Base-by-base conservation (phyloP, 2,113 vertebrate genomes). In the Xerus inauris region DNA sequence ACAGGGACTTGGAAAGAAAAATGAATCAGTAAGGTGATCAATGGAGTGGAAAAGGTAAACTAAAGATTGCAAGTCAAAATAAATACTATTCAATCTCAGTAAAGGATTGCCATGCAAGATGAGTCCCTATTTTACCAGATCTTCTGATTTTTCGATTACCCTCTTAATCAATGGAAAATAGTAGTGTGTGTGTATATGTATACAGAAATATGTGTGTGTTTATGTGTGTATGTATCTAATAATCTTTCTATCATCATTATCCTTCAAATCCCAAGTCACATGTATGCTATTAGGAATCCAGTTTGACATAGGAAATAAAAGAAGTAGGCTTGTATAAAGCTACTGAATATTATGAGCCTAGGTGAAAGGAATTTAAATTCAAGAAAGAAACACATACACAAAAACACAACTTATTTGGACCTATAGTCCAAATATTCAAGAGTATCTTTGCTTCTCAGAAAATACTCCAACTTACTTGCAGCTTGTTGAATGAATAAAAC, bases 51-150 rank as follows among this genome's bases (percentile, higher is more conserved):
- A 49, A 49, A 10, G 8, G 45, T 38, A 59, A 69, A 65, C 76
- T n/a, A 40, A 51, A 67, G 12, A 35, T 5, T 8, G 0, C 1
- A 20, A 1, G 12, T 38, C 26, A 42, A 3, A 65, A 40, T 8
- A 2, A 2, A 38, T 6, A 32, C 20, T 35, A 6, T 26, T 83
- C 45, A 59, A 17, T 72, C 30, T 35, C 26, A 22, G 8, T 30
- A 14, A 51, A 59, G 6, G 45, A 14, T 20, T 30, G 5, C 0
- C 24, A 28, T 14, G 8, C 4, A 81, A 40, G 38, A 26, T 3
- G 1, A 82, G 3, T 4, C 1, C n/a, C 24, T n/a, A 35, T 57
- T 77, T 90, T 77, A 59, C 35, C 28, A 91, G 57, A 69, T 47
- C 24, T 90, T 90, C 40, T 54, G 6, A 80, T 32, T 64, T 64